Conservation (phyloP, 2,888 invertebrate species). For the Ormia ochracea region DNA sequence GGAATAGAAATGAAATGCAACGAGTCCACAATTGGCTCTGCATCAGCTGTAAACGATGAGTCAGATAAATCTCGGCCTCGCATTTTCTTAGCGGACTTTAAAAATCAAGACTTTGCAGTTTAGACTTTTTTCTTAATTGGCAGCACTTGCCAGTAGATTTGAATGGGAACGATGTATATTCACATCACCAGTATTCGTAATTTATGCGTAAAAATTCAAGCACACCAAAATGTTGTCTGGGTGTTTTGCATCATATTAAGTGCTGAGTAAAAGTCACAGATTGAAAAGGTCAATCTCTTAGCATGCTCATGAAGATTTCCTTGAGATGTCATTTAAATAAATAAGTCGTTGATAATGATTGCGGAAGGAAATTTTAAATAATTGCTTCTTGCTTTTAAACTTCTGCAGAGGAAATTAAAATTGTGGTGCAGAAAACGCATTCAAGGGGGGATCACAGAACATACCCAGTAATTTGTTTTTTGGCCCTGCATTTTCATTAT, state of each 20-base stretch:
- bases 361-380: constrained; percentile 31
- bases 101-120: too few species aligned
- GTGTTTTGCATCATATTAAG: neutral
- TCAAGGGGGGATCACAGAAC: neutral
- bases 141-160: too few species aligned
- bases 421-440: neutral
- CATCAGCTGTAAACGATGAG: too few species aligned
- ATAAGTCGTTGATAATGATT: constrained; percentile 38
- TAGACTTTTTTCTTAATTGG: too few species aligned
- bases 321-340: constrained; percentile 25
- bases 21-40: too few species aligned
- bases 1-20: too few species aligned
- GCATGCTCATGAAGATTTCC: constrained; percentile 27
- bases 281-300: constrained; percentile 37
- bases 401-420: constrained; percentile 2
- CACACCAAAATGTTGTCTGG: neutral
- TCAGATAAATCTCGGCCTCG: too few species aligned
- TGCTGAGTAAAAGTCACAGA: neutral
- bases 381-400: neutral
- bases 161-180: too few species aligned
- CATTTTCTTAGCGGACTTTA: too few species aligned
- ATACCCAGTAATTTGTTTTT: neutral
- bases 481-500: neutral
- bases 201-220: neutral
- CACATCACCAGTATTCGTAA: too few species aligned